phyloP scores from a whole-genome alignment of 1,140 invertebrate genomes.

The Onthophagus taurus region DNA sequence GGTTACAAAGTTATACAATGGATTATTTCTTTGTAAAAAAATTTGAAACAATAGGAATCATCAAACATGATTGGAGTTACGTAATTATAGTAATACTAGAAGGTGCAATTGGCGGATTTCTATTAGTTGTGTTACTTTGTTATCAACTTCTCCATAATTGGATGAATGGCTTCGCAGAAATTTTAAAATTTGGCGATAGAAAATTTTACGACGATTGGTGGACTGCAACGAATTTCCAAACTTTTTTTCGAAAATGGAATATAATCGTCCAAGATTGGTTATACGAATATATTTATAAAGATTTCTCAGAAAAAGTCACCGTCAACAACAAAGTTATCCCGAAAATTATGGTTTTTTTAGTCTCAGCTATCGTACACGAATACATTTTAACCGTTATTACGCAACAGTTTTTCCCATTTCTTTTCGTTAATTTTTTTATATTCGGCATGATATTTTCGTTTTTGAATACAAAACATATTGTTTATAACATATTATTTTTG shows the following conservation, averaged over 20 bases:
- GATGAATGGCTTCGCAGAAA: constrained; percentile 80
- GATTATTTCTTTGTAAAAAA: background rate
- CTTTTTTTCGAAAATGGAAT: constrained; percentile 87
- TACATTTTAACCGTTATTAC: constrained; percentile 70
- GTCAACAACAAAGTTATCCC: constrained; percentile 41
- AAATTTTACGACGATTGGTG: constrained; percentile 83
- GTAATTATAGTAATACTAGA: background rate
- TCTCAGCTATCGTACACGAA: constrained; percentile 74
- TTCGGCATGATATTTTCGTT: constrained; percentile 50
- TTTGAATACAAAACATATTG: constrained; percentile 41
- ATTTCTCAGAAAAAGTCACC: constrained; percentile 51
- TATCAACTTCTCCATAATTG: constrained; percentile 67
- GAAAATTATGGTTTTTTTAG: constrained; percentile 45
- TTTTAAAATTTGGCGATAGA: constrained; percentile 73
- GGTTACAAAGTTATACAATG: constrained; percentile 1
- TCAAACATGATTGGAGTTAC: background rate
- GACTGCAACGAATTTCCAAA: constrained; percentile 69
- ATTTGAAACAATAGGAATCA: constrained; percentile 2
- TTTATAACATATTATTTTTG: constrained; percentile 79
- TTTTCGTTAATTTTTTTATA: constrained; percentile 61
- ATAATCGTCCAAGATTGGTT: constrained; percentile 88
- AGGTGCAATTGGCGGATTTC: background rate
- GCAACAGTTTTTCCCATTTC: constrained; percentile 77
- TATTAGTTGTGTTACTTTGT: constrained; percentile 42
- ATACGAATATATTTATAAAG: constrained; percentile 81